Base-by-base conservation (phyloP, 2,888 invertebrate genomes). In the Tenthredo mesomela region DNA sequence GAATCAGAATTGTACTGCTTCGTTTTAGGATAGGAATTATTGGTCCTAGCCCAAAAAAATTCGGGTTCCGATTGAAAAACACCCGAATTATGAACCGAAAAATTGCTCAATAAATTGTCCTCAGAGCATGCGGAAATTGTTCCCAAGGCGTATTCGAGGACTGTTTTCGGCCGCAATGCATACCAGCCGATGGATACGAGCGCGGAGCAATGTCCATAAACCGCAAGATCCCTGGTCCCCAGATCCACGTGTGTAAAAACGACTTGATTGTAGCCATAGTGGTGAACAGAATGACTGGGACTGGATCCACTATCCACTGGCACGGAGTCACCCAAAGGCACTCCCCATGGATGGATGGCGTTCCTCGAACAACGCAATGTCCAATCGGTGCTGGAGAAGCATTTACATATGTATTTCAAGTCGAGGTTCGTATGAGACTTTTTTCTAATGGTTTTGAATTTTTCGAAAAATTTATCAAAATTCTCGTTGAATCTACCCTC, bases 41-140 rank as follows among this genome's bases (percentile, higher is more conserved):
- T 29, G 29, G 1, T 29, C 2, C 29, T 29, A 29, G 29, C 29
- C 29, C 29, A 29, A 29, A 29, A 29, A 29, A 29, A 2, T 29
- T 29, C 29, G 29, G 29, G 18, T 1, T 50, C n/a, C n/a, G 18
- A 1, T 10, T n/a, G 18, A n/a, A 18, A 18, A 0, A 50, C n/a
- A 15, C 61, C 61, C 25, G 21, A 29, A 5, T 71, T 40, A 15
- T 43, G n/a, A 33, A 33, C 21, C n/a, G 71, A 21, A 40, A 21
- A 40, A 71, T 71, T 71, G 33, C 40, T 37, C 40, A 29, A 18
- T 37, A n/a, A 29, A 18, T 40, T 43, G 50, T 37, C 33, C 47
- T 61, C 88, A 94, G 94, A 83, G 94, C 94, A 4, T 95, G 94
- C 87, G 92, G 91, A 77, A 90, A 92, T 86, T 95, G 95, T 89